A percentile compares a stretch with the other conserved stretches of the same genome.
phyloP scores from a whole-genome alignment of 2,888 invertebrate species.

The Ormia ochracea region DNA sequence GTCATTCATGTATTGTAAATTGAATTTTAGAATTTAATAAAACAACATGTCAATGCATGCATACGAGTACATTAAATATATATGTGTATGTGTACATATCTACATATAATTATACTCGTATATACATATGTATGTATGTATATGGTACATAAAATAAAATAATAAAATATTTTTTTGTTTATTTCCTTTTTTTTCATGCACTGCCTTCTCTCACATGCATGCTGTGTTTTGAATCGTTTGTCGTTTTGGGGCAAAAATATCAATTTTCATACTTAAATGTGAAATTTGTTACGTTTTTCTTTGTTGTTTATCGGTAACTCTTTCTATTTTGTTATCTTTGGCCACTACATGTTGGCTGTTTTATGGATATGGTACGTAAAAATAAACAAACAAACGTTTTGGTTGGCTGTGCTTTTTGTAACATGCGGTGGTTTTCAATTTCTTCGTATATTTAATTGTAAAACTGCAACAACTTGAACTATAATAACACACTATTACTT shows the following conservation, averaged over 20 bases:
- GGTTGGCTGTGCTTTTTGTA: slow-evolving; percentile 55
- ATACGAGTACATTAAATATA: too few relatives aligned
- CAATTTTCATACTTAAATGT: slow-evolving; percentile 55
- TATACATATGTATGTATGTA: too few relatives aligned
- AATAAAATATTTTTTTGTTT: neutral
- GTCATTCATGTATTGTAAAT: neutral
- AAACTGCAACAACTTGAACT: slow-evolving; percentile 4
- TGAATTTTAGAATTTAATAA: neutral
- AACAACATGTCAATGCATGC: too few relatives aligned
- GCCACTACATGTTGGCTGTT: neutral
- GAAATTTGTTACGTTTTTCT: slow-evolving; percentile 60
- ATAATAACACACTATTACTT: slow-evolving; percentile 8
- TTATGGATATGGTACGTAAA: slow-evolving; percentile 36
- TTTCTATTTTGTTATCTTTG: slow-evolving; percentile 38
- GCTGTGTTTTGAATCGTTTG: slow-evolving; percentile 31
- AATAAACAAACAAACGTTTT: slow-evolving; percentile 44
- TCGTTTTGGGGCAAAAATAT: slow-evolving; percentile 49
- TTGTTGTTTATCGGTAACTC: slow-evolving; percentile 43
- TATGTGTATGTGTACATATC: too few relatives aligned
- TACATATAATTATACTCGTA: too few relatives aligned
- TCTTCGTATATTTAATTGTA: slow-evolving; percentile 39
- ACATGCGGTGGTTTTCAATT: slow-evolving; percentile 53
- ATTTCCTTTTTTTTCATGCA: neutral
- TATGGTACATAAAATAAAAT: too few relatives aligned
- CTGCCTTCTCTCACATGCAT: slow-evolving; percentile 9